Evolutionary conservation across 2,797 vertebrate species (phyloP), one percentile per base, ranked within the genome.

Genomic region (Melanotaenia maccullochi): DNA sequence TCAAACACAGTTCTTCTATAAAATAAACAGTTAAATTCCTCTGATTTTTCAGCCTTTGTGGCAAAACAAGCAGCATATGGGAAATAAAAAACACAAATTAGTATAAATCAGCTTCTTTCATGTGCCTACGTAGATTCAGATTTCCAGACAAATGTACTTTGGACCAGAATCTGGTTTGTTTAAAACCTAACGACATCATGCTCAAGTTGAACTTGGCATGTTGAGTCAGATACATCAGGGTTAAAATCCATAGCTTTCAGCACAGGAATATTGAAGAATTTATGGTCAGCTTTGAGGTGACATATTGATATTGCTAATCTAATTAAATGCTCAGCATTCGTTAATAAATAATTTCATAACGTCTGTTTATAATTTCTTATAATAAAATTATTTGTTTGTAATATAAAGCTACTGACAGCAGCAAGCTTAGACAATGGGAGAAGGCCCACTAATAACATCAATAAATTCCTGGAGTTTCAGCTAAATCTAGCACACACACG

Each of bases 1-100:
- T 73, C 44, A 56, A 42, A 59, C 59, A 36, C 60, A 60, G 42
- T 68, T 82, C 79, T 82, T 75, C 58, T 33, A 59, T 61, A 51
- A 18, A 60, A 75, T 42, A 61, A 71, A 73, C 33, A 28, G 38
- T 78, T 73, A 58, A 12, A 71, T 60, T 73, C 44, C 14, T 78
- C 30, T 14, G 33, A 74, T 73, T 71, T 67, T 61, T 20, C 52
- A 38, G 73, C 33, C 35, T 65, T 60, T 73, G 49, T 47, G 20
- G 35, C 52, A 72, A 76, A 73, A 18, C 9, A 52, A 30, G 35
- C 16, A 40, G 13, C 33, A 56, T 57, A 32, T 60, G 62, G 49
- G n/a, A 28, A 68, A 60, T 67, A 33, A 63, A 60, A 60, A 57
- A 33, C 52, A 20, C 20, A 16, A 49, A 8, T 47, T 47, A 3